Percentiles rank a stretch among this genome's conserved stretches.
Conservation (phyloP, 2,888 invertebrate species). For the Machimus atricapillus region DNA sequence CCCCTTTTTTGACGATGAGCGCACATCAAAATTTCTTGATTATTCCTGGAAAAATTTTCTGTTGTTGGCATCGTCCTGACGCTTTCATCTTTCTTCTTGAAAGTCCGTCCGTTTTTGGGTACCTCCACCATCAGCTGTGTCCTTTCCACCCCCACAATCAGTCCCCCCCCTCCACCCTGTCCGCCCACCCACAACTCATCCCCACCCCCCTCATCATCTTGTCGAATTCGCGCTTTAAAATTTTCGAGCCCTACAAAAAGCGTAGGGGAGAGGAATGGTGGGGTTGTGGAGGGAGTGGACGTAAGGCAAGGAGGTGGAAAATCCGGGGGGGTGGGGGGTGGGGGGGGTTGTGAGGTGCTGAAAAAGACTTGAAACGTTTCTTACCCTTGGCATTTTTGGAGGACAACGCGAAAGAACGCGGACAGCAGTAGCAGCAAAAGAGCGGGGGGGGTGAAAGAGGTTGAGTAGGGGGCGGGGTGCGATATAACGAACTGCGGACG, state of each 20-base stretch:
- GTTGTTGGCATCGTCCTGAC: slow-evolving; percentile 34
- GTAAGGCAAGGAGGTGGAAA: background rate
- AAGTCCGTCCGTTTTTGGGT: slow-evolving; percentile 22
- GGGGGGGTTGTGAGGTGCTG: background rate
- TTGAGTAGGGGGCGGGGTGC: background rate
- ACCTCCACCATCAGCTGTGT: background rate
- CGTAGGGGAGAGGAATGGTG: no score
- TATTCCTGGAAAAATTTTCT: slow-evolving; percentile 30
- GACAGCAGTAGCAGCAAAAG: background rate
- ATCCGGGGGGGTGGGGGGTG: no score
- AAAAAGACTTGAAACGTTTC: background rate
- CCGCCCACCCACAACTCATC: background rate
- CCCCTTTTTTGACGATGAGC: background rate
- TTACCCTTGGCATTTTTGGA: background rate
- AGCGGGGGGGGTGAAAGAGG: no score
- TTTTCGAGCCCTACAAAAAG: background rate
- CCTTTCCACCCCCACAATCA: background rate
- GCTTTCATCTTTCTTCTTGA: slow-evolving; percentile 19
- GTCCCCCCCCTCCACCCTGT: background rate
- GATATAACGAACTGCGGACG: background rate
- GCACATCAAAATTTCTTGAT: slow-evolving; percentile 14
- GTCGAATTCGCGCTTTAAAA: background rate
- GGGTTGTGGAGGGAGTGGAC: no score
- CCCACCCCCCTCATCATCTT: background rate
- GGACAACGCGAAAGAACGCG: background rate